Conservation (phyloP, 2,888 invertebrate species). For the Lepeophtheirus nordmannii region DNA sequence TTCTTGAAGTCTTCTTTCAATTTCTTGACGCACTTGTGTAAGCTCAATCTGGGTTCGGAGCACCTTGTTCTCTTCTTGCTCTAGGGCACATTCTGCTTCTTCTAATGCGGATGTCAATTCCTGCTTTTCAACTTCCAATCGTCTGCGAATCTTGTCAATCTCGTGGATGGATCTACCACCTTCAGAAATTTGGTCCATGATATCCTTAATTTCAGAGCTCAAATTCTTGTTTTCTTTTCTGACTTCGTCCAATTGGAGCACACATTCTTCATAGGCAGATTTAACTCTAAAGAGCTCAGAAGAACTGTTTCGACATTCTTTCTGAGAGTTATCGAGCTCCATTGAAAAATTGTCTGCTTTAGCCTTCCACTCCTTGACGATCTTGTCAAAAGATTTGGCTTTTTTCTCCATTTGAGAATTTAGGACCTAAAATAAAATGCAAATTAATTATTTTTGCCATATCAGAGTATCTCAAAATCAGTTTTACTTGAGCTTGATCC, state of each 20-base stretch:
- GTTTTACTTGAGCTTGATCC: conserved; percentile 74
- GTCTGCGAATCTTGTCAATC: conserved; percentile 94
- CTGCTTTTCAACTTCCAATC: conserved; percentile 96
- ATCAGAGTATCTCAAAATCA: conserved; percentile 27
- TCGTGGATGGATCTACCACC: conserved; percentile 99
- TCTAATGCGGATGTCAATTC: conserved; percentile 97
- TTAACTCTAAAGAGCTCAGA: conserved; percentile 98
- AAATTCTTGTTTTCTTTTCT: conserved; percentile 98
- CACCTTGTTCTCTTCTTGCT: conserved; percentile 95
- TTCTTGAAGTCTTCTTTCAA: conserved; percentile 97
- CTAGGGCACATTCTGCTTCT: conserved; percentile 98
- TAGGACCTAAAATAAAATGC: conserved; percentile 43
- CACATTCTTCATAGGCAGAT: conserved; percentile 85
- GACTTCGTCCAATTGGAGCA: conserved; percentile 91
- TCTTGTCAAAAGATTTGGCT: conserved; percentile 99
- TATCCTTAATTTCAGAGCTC: conserved; percentile 99
- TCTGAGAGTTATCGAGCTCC: conserved; percentile 94
- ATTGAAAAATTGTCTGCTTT: conserved; percentile 93
- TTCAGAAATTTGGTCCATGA: conserved; percentile 97
- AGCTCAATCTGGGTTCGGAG: conserved; percentile 74
- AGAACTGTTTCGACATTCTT: conserved; percentile 97
- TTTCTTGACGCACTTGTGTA: conserved; percentile 95
- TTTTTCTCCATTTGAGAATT: conserved; percentile 97
- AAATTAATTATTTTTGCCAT: too few relatives aligned
- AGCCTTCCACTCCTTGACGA: conserved; percentile 99